Conservation (phyloP, 2,113 vertebrate genomes). For the Numida meleagris region DNA sequence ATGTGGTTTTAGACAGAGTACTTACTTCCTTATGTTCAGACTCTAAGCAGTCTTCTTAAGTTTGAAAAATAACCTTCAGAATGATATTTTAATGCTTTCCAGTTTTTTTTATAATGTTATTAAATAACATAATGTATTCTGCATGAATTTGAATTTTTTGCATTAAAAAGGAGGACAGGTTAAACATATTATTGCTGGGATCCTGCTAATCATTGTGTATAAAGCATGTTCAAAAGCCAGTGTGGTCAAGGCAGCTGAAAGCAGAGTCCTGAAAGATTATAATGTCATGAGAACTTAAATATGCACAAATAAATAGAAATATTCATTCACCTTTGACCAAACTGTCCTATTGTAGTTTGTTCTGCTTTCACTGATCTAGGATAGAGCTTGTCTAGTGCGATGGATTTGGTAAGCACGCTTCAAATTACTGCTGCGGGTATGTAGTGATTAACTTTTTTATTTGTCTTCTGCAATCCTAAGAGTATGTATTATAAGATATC, state of each 20-base stretch:
- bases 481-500: background rate
- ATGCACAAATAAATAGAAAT: constrained; percentile 31
- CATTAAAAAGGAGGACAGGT: background rate
- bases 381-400: constrained; percentile 19
- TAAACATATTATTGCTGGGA: background rate
- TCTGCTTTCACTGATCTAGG: background rate
- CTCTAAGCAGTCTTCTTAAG: constrained; percentile 10
- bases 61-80: constrained; percentile 21
- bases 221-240: background rate
- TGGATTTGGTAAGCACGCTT: constrained; percentile 48
- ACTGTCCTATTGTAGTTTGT: background rate
- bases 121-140: background rate
- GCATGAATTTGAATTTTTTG: background rate
- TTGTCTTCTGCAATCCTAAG: constrained; percentile 34
- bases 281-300: constrained; percentile 4
- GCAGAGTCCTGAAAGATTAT: background rate
- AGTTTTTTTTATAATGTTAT: background rate
- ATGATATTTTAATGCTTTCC: background rate
- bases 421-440: constrained; percentile 39
- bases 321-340: background rate
- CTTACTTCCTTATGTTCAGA: constrained; percentile 41
- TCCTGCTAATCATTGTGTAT: background rate
- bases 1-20: constrained; percentile 21
- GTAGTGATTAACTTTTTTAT: constrained; percentile 52
- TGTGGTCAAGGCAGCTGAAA: background rate